phyloP scores from a whole-genome alignment of 2,888 invertebrate species.

The Anthophora plumipes region DNA sequence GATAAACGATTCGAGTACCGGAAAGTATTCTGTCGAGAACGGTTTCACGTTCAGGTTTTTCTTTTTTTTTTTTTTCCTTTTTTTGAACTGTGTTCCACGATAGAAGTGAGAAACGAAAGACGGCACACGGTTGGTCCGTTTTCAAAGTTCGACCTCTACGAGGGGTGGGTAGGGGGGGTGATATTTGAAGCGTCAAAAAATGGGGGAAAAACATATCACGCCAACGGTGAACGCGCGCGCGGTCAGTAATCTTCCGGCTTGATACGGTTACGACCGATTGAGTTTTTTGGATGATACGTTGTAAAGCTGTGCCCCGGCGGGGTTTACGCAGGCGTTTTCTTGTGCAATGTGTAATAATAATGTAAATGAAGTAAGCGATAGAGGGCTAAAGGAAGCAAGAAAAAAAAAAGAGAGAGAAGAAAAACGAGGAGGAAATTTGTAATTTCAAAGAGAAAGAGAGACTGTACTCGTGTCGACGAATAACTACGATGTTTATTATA shows the following conservation, averaged over 20 bases:
- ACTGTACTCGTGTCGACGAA: slow-evolving; percentile 64
- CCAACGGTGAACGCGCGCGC: slow-evolving; percentile 33
- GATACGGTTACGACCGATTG: slow-evolving; percentile 67
- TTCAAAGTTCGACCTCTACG: slow-evolving; percentile 23
- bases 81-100: background rate
- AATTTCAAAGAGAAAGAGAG: slow-evolving; percentile 65
- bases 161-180: background rate
- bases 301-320: slow-evolving; percentile 51
- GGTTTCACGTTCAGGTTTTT: background rate
- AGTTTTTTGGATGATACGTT: slow-evolving; percentile 68
- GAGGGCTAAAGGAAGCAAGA: slow-evolving; percentile 3
- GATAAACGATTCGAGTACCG: slow-evolving; percentile 34
- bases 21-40: slow-evolving; percentile 48
- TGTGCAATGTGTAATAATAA: slow-evolving; percentile 78
- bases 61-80: no score
- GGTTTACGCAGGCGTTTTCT: slow-evolving; percentile 71
- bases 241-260: slow-evolving; percentile 71
- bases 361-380: slow-evolving; percentile 65
- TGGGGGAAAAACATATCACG: slow-evolving; percentile 70
- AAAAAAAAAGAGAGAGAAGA: background rate
- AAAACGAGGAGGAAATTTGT: background rate
- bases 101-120: background rate
- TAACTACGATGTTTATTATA: slow-evolving; percentile 17
- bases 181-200: background rate
- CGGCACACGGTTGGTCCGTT: slow-evolving; percentile 25